Base-by-base conservation (phyloP, 2,888 invertebrate genomes). In the Pseudococcus viburni region DNA sequence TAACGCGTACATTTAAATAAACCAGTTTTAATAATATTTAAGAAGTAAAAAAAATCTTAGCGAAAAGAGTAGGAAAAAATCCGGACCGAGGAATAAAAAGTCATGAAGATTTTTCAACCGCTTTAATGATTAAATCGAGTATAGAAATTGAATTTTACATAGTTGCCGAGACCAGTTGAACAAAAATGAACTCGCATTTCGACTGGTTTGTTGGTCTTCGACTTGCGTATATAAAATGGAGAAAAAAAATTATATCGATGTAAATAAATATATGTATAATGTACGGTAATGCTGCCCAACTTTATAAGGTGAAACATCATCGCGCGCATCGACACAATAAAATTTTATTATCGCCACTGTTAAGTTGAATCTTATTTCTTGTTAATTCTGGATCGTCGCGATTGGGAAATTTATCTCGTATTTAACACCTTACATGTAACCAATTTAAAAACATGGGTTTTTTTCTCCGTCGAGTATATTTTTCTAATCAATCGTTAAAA, bases 1-100 rank as follows among this genome's bases (percentile, higher is more conserved):
- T 80, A 80, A 80, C 42, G 80, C 80, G 80, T 80, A 80, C 80
- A 80, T 80, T 80, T 42, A 46, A 80, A 80, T 80, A 80, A 80
- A 80, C 80, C 80, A 80, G 80, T 80, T 80, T 80, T 42, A 42
- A 39, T 80, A 80, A 42, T 12, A 80, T 17, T 7, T n/a, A 80
- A 42, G 17, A 19, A 80, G 19, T 1, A 19, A 59, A 59, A 59
- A 59, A 59, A 59, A 6, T 19, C 59, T 59, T 59, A 19, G 59
- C 59, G 59, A 59, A 59, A 59, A 59, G 59, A 59, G 19, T 59
- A 59, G 19, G 19, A 59, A 59, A 59, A 59, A 59, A 59, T 19
- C n/a, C n/a, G 19, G 19, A 59, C n/a, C n/a, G 19, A 59, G 19
- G 19, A 59, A 59, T 19, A 80, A 80, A 80, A 39, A 42, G 42